A percentile compares a stretch with the other conserved stretches of the same genome.
Conservation (phyloP, 2,888 invertebrate species). For the Drosophila paramelanica region DNA sequence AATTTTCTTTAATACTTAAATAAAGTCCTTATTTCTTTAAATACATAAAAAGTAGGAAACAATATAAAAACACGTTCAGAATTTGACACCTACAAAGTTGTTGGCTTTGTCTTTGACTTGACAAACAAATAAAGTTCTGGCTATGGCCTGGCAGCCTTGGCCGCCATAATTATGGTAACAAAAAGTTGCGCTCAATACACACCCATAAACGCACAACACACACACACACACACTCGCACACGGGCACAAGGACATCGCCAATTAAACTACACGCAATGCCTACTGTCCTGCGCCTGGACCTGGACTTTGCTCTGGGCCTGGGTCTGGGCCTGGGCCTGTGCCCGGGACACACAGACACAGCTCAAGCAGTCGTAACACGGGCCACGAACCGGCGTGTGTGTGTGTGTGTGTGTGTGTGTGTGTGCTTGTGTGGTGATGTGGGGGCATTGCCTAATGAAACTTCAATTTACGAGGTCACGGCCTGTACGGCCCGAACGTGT, state of each 20-base stretch:
- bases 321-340: slow-evolving; percentile 30
- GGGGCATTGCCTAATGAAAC: slow-evolving; percentile 66
- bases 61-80: slow-evolving; percentile 52
- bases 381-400: slow-evolving; percentile 45
- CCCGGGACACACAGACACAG: slow-evolving; percentile 46
- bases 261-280: slow-evolving; percentile 77
- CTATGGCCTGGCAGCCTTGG: slow-evolving; percentile 63
- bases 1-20: too few relatives aligned
- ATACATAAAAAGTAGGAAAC: slow-evolving; percentile 2
- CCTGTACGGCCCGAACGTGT: slow-evolving; percentile 76
- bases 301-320: slow-evolving; percentile 15
- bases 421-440: neutral
- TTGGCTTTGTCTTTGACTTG: slow-evolving; percentile 35
- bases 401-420: slow-evolving; percentile 2
- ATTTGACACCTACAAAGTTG: slow-evolving; percentile 44
- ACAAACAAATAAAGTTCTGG: slow-evolving; percentile 50
- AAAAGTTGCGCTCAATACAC: slow-evolving; percentile 73
- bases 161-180: slow-evolving; percentile 80
- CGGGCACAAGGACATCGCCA: slow-evolving; percentile 56
- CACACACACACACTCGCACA: slow-evolving; percentile 10
- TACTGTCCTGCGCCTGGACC: slow-evolving; percentile 30
- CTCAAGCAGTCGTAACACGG: slow-evolving; percentile 47
- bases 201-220: slow-evolving; percentile 50
- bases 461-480: slow-evolving; percentile 80
- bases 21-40: too few relatives aligned